These are phyloP conservation scores for Chloroclystis v-ata DNA, from an alignment of 2,888 invertebrate genomes.

Conservation along the genomic window DNA sequence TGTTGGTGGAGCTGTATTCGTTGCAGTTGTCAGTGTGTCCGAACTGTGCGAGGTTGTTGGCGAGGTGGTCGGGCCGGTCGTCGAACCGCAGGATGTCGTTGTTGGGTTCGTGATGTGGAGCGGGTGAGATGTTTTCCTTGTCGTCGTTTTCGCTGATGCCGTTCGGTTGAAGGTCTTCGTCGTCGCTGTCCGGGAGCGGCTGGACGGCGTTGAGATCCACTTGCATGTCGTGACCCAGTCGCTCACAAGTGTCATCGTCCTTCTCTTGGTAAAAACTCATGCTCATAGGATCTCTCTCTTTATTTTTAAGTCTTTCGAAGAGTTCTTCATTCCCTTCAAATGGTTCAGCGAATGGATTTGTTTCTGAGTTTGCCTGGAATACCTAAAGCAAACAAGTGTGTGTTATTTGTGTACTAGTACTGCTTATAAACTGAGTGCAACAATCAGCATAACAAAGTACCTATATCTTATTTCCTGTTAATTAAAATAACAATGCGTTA, in stretches of 20 bases:
- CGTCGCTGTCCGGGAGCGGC: conserved; percentile 73
- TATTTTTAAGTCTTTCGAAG: conserved; percentile 73
- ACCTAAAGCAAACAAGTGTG: conserved; percentile 45
- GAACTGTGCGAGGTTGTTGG: conserved; percentile 43
- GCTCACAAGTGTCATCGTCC: conserved; percentile 73
- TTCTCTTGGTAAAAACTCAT: conserved; percentile 82
- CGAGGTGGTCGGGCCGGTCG: conserved; percentile 43
- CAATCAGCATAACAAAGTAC: neutral
- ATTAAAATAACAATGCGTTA: conserved; percentile 10
- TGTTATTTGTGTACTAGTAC: no score
- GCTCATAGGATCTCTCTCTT: conserved; percentile 81
- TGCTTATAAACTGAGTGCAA: no score
- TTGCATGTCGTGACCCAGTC: conserved; percentile 55
- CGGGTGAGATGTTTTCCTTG: conserved; percentile 60
- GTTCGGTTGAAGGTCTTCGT: conserved; percentile 60
- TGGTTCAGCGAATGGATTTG: conserved; percentile 54
- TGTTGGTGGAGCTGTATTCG: conserved; percentile 50
- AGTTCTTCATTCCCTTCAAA: conserved; percentile 65
- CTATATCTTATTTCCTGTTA: conserved; percentile 13
- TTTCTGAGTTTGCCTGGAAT: conserved; percentile 67
- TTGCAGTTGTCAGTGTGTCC: conserved; percentile 48
- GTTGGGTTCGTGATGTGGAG: conserved; percentile 54
- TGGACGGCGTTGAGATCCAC: conserved; percentile 81
- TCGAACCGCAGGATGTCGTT: conserved; percentile 62
- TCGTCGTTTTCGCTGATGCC: conserved; percentile 44